phyloP scores from a whole-genome alignment of 2,888 invertebrate genomes.

The Athalia rosae region DNA sequence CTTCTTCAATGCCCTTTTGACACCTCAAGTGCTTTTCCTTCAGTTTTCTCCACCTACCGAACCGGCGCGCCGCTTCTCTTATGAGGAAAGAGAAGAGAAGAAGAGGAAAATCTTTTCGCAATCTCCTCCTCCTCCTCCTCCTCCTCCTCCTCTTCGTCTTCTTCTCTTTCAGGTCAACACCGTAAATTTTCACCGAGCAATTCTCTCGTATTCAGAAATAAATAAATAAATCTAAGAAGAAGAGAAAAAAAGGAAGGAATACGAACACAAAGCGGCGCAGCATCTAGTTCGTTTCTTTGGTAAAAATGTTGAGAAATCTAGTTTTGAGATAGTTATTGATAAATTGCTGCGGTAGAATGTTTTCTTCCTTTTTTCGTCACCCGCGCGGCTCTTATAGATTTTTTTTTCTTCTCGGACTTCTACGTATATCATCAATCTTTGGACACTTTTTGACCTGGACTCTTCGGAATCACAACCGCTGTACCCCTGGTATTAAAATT shows the following conservation, averaged over 20 bases:
- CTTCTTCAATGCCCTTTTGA: slow-evolving; percentile 8
- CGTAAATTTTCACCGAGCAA: slow-evolving; percentile 20
- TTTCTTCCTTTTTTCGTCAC: neutral
- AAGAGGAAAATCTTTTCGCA: slow-evolving; percentile 1
- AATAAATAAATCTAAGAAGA: slow-evolving; percentile 1
- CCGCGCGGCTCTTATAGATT: no score
- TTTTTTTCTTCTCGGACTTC: neutral
- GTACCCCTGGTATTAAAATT: neutral
- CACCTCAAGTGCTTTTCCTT: slow-evolving; percentile 22
- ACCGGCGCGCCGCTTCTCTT: neutral
- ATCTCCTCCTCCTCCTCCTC: neutral
- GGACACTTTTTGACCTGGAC: neutral
- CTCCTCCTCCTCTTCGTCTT: neutral
- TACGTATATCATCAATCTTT: neutral
- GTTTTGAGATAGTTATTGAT: slow-evolving; percentile 33
- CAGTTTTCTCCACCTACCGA: neutral
- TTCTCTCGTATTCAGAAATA: slow-evolving; percentile 36
- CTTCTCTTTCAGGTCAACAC: neutral
- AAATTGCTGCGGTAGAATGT: slow-evolving; percentile 19
- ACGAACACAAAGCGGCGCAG: no score
- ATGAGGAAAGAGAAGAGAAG: neutral
- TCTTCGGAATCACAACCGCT: neutral
- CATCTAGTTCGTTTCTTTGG: no score
- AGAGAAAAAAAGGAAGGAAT: neutral
- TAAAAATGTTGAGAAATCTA: neutral